These are phyloP conservation scores for Microcebus griseorufus DNA, from an alignment of 2,113 vertebrate genomes.

Conservation along the genomic window DNA sequence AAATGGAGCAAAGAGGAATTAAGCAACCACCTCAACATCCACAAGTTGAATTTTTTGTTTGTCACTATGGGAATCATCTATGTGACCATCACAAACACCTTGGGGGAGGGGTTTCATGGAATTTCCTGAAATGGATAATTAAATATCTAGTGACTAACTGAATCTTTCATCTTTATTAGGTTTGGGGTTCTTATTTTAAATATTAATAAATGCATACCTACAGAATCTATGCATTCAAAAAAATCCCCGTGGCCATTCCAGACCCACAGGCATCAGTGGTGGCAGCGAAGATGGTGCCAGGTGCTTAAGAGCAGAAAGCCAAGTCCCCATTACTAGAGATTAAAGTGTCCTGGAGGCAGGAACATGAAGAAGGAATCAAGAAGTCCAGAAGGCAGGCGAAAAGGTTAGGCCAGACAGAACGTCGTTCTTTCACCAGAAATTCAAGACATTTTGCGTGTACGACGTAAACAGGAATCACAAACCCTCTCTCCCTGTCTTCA, in stretches of 20 bases:
- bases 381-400: neutral
- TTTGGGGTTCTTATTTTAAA: neutral
- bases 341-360: neutral
- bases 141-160: neutral
- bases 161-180: neutral
- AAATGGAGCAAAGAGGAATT: neutral
- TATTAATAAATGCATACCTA: neutral
- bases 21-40: neutral
- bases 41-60: neutral
- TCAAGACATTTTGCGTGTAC: neutral
- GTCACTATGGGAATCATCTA: neutral
- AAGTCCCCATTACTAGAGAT: neutral
- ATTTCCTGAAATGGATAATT: neutral
- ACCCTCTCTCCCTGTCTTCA: neutral
- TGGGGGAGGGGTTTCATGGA: neutral
- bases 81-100: neutral
- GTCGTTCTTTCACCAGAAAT: neutral
- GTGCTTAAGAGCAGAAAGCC: neutral
- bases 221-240: neutral
- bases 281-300: accelerated
- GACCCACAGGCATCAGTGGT: neutral
- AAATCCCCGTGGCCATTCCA: neutral
- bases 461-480: neutral
- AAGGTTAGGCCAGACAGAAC: neutral
- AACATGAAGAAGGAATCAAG: neutral